Conservation (phyloP, 2,113 vertebrate species). For the Tachycineta bicolor region DNA sequence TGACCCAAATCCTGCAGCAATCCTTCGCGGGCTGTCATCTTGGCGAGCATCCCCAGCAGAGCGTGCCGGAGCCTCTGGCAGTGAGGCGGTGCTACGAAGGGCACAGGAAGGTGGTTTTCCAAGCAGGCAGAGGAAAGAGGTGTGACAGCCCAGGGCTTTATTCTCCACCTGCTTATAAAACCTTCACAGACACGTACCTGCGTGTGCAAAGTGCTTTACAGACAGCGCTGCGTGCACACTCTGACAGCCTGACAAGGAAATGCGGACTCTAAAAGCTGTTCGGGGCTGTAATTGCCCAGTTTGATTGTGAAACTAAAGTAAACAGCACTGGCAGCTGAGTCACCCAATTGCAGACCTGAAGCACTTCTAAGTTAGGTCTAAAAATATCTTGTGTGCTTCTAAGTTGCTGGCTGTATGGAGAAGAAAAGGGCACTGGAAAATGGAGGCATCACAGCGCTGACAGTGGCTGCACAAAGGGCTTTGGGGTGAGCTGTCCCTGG, state of each 20-base stretch:
- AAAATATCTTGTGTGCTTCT: not conserved
- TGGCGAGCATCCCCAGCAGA: not conserved
- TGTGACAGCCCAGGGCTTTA: not conserved
- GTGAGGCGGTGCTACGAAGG: not conserved
- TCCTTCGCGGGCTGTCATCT: not conserved
- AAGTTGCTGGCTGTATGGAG: not conserved
- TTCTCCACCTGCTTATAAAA: not conserved
- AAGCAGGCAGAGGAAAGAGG: not conserved
- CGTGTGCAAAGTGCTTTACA: not conserved
- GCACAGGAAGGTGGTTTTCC: not conserved
- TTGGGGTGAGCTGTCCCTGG: not conserved
- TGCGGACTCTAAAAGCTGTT: not conserved
- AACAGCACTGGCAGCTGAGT: constrained; percentile 26
- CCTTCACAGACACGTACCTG: not conserved
- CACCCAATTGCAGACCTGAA: not conserved
- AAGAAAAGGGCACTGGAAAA: not conserved
- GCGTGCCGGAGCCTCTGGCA: not conserved
- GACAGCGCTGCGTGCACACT: accelerated
- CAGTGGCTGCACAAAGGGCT: not conserved
- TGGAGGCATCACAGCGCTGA: not conserved
- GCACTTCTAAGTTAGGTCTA: not conserved
- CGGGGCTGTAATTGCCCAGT: not conserved
- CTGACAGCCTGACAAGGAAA: not conserved
- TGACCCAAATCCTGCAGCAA: constrained; percentile 31
- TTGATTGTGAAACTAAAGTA: not conserved